These are phyloP conservation scores for Drosophila kanapiae DNA, from an alignment of 1,140 invertebrate species.

Conservation along the genomic window DNA sequence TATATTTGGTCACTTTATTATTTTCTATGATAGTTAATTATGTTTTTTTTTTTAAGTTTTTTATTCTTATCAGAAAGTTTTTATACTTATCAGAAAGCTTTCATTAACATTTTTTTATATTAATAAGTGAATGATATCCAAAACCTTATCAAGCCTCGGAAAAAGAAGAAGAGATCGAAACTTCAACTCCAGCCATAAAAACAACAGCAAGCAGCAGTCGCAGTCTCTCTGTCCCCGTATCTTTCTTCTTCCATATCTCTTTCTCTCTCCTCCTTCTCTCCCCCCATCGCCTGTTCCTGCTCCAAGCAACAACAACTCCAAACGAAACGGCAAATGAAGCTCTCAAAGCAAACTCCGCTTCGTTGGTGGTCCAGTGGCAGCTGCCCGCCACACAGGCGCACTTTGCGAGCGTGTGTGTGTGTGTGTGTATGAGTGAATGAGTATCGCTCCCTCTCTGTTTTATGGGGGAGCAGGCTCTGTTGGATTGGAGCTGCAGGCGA, in stretches of 20 bases:
- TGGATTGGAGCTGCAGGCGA: constrained; percentile 74
- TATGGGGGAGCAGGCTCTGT: constrained; percentile 48
- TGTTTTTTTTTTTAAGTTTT: neutral
- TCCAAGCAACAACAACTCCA: constrained; percentile 29
- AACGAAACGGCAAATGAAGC: constrained; percentile 81
- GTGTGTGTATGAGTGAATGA: constrained; percentile 21
- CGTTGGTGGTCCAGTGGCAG: constrained; percentile 81
- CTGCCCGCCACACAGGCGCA: constrained; percentile 75
- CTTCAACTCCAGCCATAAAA: constrained; percentile 43
- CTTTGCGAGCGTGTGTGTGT: constrained; percentile 22
- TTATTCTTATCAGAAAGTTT: neutral
- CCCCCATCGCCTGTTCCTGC: constrained; percentile 2
- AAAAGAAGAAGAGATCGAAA: constrained; percentile 24
- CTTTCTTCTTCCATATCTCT: constrained; percentile 14
- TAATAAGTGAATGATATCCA: constrained; percentile 9
- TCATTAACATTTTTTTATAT: neutral
- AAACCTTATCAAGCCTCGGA: neutral
- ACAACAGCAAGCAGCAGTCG: constrained; percentile 28
- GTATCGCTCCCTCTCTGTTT: constrained; percentile 23
- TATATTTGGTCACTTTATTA: too few relatives aligned
- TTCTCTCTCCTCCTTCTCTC: neutral
- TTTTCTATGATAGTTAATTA: too few relatives aligned
- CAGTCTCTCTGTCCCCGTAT: constrained; percentile 18
- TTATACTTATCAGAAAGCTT: too few relatives aligned
- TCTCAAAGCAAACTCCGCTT: constrained; percentile 61